These are phyloP conservation scores for Nomada hirtipes DNA, from an alignment of 2,888 invertebrate genomes.

Conservation along the genomic window DNA sequence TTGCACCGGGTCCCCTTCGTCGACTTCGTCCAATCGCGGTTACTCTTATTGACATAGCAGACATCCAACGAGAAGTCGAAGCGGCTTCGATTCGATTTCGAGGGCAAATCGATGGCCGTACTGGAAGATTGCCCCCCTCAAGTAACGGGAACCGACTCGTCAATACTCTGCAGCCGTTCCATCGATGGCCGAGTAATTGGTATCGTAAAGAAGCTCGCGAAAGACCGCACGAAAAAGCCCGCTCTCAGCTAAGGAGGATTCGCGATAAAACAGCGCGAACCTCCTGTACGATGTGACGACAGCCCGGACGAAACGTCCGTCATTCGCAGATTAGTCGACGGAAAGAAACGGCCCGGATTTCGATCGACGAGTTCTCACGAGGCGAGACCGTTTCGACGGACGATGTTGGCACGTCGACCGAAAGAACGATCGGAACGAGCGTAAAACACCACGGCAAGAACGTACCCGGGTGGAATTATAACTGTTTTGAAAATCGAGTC, in stretches of 20 bases:
- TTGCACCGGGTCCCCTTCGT: background rate
- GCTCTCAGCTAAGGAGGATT: slow-evolving; percentile 32
- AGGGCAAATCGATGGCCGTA: slow-evolving; percentile 67
- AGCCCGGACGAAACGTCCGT: slow-evolving; percentile 22
- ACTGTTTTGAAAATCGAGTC: slow-evolving; percentile 48
- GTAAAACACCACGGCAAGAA: slow-evolving; percentile 57
- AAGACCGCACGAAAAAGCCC: slow-evolving; percentile 48
- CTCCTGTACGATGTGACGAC: slow-evolving; percentile 32
- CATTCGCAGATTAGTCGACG: slow-evolving; percentile 47
- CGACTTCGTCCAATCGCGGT: slow-evolving; percentile 26
- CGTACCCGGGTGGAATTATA: slow-evolving; percentile 35
- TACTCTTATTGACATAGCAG: slow-evolving; percentile 49
- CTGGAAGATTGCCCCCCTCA: slow-evolving; percentile 56
- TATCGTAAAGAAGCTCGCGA: slow-evolving; percentile 65
- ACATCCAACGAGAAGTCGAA: slow-evolving; percentile 32
- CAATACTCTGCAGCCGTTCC: slow-evolving; percentile 62
- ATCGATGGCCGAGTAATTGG: slow-evolving; percentile 67
- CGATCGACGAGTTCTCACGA: slow-evolving; percentile 57
- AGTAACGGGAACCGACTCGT: slow-evolving; percentile 69
- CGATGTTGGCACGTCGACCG: slow-evolving; percentile 22
- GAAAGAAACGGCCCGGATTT: slow-evolving; percentile 54
- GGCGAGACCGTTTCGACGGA: slow-evolving; percentile 24
- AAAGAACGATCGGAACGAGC: slow-evolving; percentile 45
- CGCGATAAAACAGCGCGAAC: slow-evolving; percentile 52
- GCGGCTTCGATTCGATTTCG: slow-evolving; percentile 65